These are phyloP conservation scores for Drosophila fuyamai DNA, from an alignment of 1,140 invertebrate genomes.

Conservation along the genomic window DNA sequence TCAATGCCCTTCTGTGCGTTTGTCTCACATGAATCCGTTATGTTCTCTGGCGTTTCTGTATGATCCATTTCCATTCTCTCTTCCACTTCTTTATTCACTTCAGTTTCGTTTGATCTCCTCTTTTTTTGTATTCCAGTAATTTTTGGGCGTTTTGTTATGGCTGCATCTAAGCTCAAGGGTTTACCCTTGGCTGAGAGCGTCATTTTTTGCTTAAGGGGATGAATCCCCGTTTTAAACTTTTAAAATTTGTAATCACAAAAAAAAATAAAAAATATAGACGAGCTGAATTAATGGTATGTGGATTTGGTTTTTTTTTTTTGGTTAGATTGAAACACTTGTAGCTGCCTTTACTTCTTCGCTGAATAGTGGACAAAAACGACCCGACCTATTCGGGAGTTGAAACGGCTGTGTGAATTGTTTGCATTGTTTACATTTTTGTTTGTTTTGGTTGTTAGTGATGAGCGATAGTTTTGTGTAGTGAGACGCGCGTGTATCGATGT, in stretches of 20 bases:
- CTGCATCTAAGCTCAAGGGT: constrained; percentile 2
- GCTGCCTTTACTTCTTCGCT: not conserved
- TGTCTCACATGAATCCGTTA: not conserved
- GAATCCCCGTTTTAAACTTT: constrained; percentile 2
- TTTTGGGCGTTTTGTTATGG: constrained; percentile 1
- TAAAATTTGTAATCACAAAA: not conserved
- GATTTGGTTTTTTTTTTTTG: not conserved
- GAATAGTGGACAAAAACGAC: not conserved
- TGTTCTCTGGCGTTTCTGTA: constrained; percentile 1
- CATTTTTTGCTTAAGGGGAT: not conserved
- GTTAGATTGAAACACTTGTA: not conserved
- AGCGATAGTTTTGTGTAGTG: no score
- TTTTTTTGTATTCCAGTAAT: not conserved
- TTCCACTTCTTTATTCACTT: not conserved
- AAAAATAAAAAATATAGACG: not conserved
- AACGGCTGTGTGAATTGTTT: not conserved
- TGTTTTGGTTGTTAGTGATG: no score
- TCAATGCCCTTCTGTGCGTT: not conserved
- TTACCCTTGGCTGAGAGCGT: constrained; percentile 1
- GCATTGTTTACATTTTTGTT: no score
- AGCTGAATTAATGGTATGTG: not conserved
- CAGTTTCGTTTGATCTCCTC: not conserved
- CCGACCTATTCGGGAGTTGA: not conserved
- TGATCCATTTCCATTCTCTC: not conserved
- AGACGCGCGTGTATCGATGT: no score